These are phyloP conservation scores for Brachynemurus nebulosus DNA, from an alignment of 2,888 invertebrate genomes.

Conservation along the genomic window DNA sequence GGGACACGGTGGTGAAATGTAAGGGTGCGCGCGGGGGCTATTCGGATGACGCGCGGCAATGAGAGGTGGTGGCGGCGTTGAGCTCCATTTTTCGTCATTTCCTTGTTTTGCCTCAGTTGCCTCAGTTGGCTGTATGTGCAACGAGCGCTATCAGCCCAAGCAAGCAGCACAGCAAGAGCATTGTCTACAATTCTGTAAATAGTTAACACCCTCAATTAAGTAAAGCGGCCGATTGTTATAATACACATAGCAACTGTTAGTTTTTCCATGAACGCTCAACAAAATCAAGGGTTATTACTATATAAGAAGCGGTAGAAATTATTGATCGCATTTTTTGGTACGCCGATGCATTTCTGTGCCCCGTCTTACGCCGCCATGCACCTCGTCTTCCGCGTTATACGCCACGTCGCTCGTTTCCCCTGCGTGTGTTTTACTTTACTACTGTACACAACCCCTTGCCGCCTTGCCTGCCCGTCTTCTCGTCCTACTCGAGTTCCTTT, in stretches of 20 bases:
- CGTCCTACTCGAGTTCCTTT: neutral
- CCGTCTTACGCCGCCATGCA: slow-evolving; percentile 2
- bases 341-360: slow-evolving; percentile 26
- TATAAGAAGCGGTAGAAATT: slow-evolving; percentile 32
- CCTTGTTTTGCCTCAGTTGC: slow-evolving; percentile 11
- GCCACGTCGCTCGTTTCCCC: neutral
- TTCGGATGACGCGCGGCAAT: no score
- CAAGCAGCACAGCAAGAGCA: no score
- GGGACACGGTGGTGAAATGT: no score
- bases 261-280: slow-evolving; percentile 24
- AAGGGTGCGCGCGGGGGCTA: no score
- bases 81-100: slow-evolving; percentile 12
- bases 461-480: neutral
- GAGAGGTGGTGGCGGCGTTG: slow-evolving; percentile 4
- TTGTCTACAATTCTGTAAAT: slow-evolving; percentile 8
- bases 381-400: neutral
- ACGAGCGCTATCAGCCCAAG: no score
- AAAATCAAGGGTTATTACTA: slow-evolving; percentile 31
- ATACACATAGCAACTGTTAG: neutral
- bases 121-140: slow-evolving; percentile 7
- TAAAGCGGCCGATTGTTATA: slow-evolving; percentile 1
- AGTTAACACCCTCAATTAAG: neutral
- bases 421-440: neutral
- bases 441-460: neutral
- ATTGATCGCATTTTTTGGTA: slow-evolving; percentile 38